Percentiles rank a stretch among this genome's conserved stretches.
phyloP scores from a whole-genome alignment of 2,888 invertebrate genomes.

The Aleiodes leptofemur region DNA sequence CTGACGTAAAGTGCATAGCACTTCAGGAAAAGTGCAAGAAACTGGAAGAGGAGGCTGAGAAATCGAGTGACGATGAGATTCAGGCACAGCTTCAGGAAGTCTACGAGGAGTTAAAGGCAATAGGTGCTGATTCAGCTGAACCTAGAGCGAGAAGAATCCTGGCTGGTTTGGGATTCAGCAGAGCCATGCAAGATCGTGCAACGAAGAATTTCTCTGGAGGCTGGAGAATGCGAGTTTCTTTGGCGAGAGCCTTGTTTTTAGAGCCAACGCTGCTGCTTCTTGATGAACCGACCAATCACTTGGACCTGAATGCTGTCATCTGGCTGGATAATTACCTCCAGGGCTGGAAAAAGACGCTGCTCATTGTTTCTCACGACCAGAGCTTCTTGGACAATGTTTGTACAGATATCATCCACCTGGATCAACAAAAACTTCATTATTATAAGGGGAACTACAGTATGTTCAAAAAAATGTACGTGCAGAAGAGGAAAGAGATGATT shows the following conservation, averaged over 20 bases:
- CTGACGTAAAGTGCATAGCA: conserved; percentile 91
- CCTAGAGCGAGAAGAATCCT: conserved; percentile 96
- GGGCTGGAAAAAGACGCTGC: conserved; percentile 98
- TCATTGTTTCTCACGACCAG: conserved; percentile 99
- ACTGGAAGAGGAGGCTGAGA: conserved; percentile 85
- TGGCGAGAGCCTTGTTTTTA: conserved; percentile 96
- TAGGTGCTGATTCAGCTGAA: conserved; percentile 98
- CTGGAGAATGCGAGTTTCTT: conserved; percentile 99
- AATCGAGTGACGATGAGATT: conserved; percentile 82
- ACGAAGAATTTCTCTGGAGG: conserved; percentile 95
- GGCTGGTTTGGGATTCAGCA: conserved; percentile 96
- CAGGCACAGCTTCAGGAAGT: conserved; percentile 92
- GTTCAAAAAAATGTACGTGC: conserved; percentile 99
- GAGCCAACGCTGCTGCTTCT: conserved; percentile 97
- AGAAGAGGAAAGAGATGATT: conserved; percentile 95
- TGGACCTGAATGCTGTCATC: conserved; percentile 99
- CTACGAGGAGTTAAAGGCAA: conserved; percentile 95
- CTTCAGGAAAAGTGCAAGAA: conserved; percentile 89
- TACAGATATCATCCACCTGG: conserved; percentile 98
- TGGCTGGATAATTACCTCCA: conserved; percentile 99
- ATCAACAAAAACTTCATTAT: conserved; percentile 94
- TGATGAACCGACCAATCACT: conserved; percentile 99
- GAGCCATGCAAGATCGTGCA: conserved; percentile 92
- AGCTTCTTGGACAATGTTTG: conserved; percentile 99
- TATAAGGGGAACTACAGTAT: conserved; percentile 98